A percentile compares a stretch with the other conserved stretches of the same genome.
Conservation (phyloP, 2,797 vertebrate genomes). For the Ctenochaetus hawaiiensis region DNA sequence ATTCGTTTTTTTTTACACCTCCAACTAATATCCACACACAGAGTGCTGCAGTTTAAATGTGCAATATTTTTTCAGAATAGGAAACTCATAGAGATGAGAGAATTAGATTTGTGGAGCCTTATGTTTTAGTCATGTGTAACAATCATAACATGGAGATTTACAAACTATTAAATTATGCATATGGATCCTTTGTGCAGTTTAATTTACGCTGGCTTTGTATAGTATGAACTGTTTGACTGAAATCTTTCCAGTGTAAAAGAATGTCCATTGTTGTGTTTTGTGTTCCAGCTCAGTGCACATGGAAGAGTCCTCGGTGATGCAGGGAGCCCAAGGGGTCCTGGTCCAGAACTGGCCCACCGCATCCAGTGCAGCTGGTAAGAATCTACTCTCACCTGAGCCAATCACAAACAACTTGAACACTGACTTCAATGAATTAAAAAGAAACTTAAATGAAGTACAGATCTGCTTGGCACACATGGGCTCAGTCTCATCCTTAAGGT, state of each 20-base stretch:
- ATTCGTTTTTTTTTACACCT: conserved; percentile 10
- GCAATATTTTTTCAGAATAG: conserved; percentile 29
- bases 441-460: not conserved
- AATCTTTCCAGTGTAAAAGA: conserved; percentile 37
- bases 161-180: not conserved
- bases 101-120: conserved; percentile 14
- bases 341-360: conserved; percentile 99
- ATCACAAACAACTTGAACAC: not conserved
- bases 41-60: conserved; percentile 24
- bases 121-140: conserved; percentile 4
- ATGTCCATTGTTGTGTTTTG: conserved; percentile 52
- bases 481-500: not conserved
- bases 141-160: conserved; percentile 1
- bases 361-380: conserved; percentile 94
- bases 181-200: not conserved
- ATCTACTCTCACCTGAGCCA: conserved; percentile 46
- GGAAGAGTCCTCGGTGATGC: conserved; percentile 95
- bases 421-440: not conserved
- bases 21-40: not conserved
- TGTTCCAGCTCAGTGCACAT: conserved; percentile 93
- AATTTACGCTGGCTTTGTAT: not conserved
- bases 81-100: conserved; percentile 30
- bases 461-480: not conserved
- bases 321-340: conserved; percentile 90
- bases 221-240: not conserved